These are phyloP conservation scores for Misgurnus anguillicaudatus DNA, from an alignment of 2,113 vertebrate genomes.

Conservation along the genomic window DNA sequence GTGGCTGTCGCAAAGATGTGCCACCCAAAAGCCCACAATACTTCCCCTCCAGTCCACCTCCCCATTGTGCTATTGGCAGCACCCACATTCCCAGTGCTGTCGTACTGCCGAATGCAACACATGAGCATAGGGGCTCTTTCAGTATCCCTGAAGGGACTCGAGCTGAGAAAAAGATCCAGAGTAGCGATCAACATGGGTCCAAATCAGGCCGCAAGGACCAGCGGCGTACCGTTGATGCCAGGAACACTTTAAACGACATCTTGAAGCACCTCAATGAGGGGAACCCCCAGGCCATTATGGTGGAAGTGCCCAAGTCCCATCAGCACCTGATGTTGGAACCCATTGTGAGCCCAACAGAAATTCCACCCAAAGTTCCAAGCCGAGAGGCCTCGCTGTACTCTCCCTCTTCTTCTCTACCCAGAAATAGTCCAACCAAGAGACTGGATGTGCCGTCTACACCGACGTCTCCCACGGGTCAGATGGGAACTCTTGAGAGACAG, in stretches of 20 bases:
- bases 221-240: constrained; percentile 90
- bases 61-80: constrained; percentile 84
- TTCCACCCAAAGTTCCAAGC: constrained; percentile 94
- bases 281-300: constrained; percentile 88
- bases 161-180: constrained; percentile 84
- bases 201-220: constrained; percentile 89
- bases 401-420: constrained; percentile 91
- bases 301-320: constrained; percentile 85
- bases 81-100: constrained; percentile 95
- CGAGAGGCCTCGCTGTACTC: constrained; percentile 95
- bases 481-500: constrained; percentile 93
- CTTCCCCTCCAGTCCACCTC: constrained; percentile 86
- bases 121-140: constrained; percentile 84
- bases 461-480: constrained; percentile 82
- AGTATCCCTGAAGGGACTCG: constrained; percentile 84
- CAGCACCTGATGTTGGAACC: constrained; percentile 91
- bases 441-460: constrained; percentile 92
- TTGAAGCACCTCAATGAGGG: constrained; percentile 95
- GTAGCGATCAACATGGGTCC: constrained; percentile 79
- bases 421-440: constrained; percentile 95
- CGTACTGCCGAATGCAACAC: constrained; percentile 95
- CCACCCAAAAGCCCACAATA: constrained; percentile 87
- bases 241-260: constrained; percentile 94
- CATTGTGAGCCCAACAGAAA: constrained; percentile 88
- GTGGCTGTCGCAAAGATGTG: constrained; percentile 82